Base-by-base conservation (phyloP, 1,140 invertebrate species). In the Drosophila parvula region DNA sequence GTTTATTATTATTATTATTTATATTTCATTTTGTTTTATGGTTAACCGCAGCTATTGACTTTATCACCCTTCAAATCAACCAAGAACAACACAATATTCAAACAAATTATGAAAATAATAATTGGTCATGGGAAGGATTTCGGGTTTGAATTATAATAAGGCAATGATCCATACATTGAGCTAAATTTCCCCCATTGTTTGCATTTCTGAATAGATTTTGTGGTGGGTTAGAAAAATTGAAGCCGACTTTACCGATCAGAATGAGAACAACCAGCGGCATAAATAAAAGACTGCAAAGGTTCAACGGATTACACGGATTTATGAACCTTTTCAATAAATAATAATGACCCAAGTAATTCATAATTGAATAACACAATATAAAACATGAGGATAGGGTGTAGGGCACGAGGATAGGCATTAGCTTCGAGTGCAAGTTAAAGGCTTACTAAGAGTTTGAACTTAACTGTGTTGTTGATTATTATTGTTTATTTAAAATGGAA, bases 21-120 rank as follows among this genome's bases (percentile, higher is more conserved):
- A 6, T 53, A 12, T 43, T 43, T 1, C 9, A 8, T 16, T 43
- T 43, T 16, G 7, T 43, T 51, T 51, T 16, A 10, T n/a, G 28
- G 11, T 16, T 27, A 56, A 61, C 18, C 11, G 5, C 22, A 22
- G 55, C 69, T 81, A 80, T 90, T 90, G 86, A 90, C 86, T 90
- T 90, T 90, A 71, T 88, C 86, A 90, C 86, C 84, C 84, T 86
- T 58, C 8, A 68, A 34, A 43, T 53, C 32, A 67, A 73, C 64
- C 27, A 53, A 53, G 30, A 12, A 51, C 48, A 34, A 53, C 16
- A 43, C 41, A 28, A 50, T 62, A 77, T 67, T 77, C 84, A 88
- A 80, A 78, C 84, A 90, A 86, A 83, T 90, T 90, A 90, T 90
- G 74, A 82, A 53, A 86, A 86, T 90, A 90, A 90, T 90, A 86